Evolutionary conservation across 2,113 vertebrate genomes (phyloP).

Genomic region (Acrocephalus arundinaceus): DNA sequence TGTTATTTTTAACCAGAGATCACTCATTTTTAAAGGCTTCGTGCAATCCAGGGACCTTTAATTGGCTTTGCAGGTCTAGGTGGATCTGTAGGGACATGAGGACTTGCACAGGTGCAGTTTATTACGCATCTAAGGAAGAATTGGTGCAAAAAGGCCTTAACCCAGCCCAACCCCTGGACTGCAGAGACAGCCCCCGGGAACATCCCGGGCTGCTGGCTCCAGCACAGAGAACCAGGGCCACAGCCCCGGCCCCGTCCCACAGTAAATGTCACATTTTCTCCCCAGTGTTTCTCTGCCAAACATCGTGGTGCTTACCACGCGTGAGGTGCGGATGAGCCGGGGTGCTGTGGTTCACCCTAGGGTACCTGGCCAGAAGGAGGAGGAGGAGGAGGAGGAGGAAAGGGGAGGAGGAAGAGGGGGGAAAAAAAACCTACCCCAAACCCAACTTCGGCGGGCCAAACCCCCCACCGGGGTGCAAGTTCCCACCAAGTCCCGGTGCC

Average conservation of each 20-base stretch:
- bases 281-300: not conserved
- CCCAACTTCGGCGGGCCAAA: not conserved
- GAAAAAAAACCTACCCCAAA: not conserved
- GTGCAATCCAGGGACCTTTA: not conserved
- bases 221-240: not conserved
- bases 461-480: not conserved
- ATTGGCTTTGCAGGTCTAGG: not conserved
- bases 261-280: not conserved
- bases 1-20: not conserved
- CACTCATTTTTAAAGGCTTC: not conserved
- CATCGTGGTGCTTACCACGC: accelerated
- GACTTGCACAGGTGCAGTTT: not conserved
- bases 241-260: not conserved
- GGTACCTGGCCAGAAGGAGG: not conserved
- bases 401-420: too few relatives aligned
- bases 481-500: not conserved
- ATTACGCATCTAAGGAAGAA: not conserved
- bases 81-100: accelerated
- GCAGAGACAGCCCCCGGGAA: not conserved
- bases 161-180: not conserved
- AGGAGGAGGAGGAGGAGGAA: not conserved
- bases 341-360: not conserved
- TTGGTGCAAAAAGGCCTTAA: not conserved
- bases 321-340: not conserved
- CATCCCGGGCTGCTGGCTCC: too few relatives aligned